A percentile compares a stretch with the other conserved stretches of the same genome.
These are phyloP conservation scores for Sebastiscus tertius DNA, from an alignment of 2,797 vertebrate species.

Conservation along the genomic window DNA sequence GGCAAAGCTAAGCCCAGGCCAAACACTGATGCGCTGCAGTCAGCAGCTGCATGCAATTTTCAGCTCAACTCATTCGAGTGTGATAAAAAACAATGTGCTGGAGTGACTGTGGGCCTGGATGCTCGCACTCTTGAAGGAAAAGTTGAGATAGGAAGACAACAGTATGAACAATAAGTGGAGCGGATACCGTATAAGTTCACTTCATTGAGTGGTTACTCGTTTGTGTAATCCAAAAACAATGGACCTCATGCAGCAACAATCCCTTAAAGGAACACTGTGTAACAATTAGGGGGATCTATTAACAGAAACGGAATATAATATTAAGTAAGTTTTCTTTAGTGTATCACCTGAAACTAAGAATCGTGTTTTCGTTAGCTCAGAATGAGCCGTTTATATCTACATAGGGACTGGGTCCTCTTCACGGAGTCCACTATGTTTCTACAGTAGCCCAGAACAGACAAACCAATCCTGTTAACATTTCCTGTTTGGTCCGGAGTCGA, in stretches of 20 bases:
- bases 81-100: conserved; percentile 92
- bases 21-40: conserved; percentile 82
- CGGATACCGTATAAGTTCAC: background rate
- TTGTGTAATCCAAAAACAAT: background rate
- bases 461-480: too few species aligned
- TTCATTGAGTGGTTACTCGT: background rate
- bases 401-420: too few species aligned
- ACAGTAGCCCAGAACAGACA: too few species aligned
- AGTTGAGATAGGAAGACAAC: conserved; percentile 78
- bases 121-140: conserved; percentile 84
- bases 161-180: conserved; percentile 2
- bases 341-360: too few species aligned
- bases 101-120: conserved; percentile 81
- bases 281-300: too few species aligned
- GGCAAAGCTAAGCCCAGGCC: conserved; percentile 84
- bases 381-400: too few species aligned
- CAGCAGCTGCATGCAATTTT: conserved; percentile 90
- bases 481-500: too few species aligned
- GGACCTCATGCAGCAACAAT: background rate
- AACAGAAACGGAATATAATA: too few species aligned
- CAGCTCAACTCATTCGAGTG: conserved; percentile 90
- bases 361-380: too few species aligned
- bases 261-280: background rate
- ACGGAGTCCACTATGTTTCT: too few species aligned
- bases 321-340: too few species aligned